Base-by-base conservation (phyloP, 2,888 invertebrate species). In the Stenodera caucasica region DNA sequence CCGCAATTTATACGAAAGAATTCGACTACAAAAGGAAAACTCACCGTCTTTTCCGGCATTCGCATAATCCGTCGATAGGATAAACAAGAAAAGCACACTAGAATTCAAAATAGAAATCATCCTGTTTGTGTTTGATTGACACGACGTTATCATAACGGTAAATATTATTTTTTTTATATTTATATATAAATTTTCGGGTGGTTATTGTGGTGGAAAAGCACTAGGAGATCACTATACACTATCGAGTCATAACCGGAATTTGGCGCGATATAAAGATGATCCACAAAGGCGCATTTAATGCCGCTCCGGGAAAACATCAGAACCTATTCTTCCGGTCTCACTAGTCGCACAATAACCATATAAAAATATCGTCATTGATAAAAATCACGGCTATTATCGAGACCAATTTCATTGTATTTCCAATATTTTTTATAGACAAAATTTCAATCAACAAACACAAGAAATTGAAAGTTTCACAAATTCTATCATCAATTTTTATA, bases 41-140 rank as follows among this genome's bases (percentile, higher is more conserved):
- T 72, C 63, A 72, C 72, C 72, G 59, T 72, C 72, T 67, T 71
- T 72, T 58, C 67, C 73, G 18, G 70, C 72, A 53, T 59, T 59
- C 49, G 53, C 70, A 63, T 67, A 66, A 67, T 69, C 68, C 62
- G 67, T 51, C 29, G 67, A 55, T 61, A 69, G 61, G 52, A 55
- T 61, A 49, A 54, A 57, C 49, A 52, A 57, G 37, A 63, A 53
- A 55, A 68, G 52, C 61, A 65, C 54, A 65, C 59, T 59, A 14
- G 61, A 55, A 45, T 35, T 64, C 60, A 58, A 45, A 60, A 55
- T 45, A 56, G 58, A 57, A 55, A 55, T 58, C 66, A 65, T 63
- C 61, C 50, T 60, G 57, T 56, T 57, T 59, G 37, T 56, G n/a
- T 53, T 37, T 37, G 15, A 53, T 53, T 54, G 57, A 23, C 23